These are phyloP conservation scores for Sebastes iracundus DNA, from an alignment of 2,797 vertebrate species.

Conservation along the genomic window DNA sequence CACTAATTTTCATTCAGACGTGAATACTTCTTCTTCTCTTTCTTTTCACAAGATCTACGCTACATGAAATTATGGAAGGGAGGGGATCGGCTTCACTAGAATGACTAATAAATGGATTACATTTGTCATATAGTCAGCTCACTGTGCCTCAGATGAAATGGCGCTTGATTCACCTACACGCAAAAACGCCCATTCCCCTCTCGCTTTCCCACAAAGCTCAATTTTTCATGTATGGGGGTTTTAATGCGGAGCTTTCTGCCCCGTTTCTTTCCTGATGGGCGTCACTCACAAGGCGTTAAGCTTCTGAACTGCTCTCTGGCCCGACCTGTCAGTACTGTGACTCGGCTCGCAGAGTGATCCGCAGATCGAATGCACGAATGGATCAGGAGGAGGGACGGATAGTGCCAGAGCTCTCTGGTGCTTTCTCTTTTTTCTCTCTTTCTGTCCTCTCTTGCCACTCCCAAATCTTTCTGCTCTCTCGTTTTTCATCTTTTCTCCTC, in stretches of 20 bases:
- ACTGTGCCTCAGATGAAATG: conserved; percentile 39
- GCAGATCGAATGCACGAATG: conserved; percentile 45
- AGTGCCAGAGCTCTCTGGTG: not conserved
- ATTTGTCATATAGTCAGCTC: conserved; percentile 58
- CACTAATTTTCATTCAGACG: conserved; percentile 70
- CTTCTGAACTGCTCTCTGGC: conserved; percentile 65
- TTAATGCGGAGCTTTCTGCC: conserved; percentile 55
- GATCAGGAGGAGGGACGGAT: conserved; percentile 8
- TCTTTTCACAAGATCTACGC: conserved; percentile 11
- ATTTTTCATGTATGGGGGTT: conserved; percentile 50
- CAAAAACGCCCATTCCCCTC: conserved; percentile 22
- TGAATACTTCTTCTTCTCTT: conserved; percentile 49
- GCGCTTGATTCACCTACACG: conserved; percentile 57
- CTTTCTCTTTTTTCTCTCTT: not conserved
- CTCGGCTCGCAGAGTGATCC: conserved; percentile 29
- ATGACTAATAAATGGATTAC: conserved; percentile 67
- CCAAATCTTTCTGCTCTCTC: conserved; percentile 4
- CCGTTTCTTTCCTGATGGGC: conserved; percentile 66
- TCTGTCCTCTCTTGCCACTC: not conserved
- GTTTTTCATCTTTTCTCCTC: not conserved
- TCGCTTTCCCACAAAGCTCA: conserved; percentile 64
- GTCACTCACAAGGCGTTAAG: conserved; percentile 69
- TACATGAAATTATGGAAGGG: conserved; percentile 9
- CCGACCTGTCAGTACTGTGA: conserved; percentile 46
- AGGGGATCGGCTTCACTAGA: conserved; percentile 33